Evolutionary conservation across 2,888 invertebrate genomes (phyloP).

Genomic region (Mesorhabditis spiculigera): DNA sequence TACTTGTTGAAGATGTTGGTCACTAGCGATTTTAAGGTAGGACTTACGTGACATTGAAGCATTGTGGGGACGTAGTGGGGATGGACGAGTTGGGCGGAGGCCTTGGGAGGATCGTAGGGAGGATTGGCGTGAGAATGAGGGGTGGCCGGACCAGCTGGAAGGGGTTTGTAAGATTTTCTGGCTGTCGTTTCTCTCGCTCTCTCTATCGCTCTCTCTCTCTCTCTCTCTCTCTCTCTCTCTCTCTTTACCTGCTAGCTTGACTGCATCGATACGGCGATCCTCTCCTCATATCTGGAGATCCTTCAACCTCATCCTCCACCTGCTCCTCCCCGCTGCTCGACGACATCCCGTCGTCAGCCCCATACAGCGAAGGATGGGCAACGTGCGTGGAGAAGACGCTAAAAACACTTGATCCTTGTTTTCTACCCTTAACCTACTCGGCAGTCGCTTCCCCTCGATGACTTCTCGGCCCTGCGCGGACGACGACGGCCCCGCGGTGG

Average conservation of each 20-base stretch:
- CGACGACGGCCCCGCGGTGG: conserved; percentile 10
- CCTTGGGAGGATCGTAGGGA: conserved; percentile 30
- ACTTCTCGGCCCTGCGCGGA: conserved; percentile 20
- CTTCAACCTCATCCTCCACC: conserved; percentile 18
- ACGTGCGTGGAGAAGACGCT: conserved; percentile 21
- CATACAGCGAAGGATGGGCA: conserved; percentile 4
- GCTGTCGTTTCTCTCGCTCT: too few species aligned
- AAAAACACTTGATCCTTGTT: background rate
- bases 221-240: conserved; percentile 7
- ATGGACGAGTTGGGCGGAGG: background rate
- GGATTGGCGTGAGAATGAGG: conserved; percentile 35
- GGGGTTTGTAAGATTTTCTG: too few species aligned
- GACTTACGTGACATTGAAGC: background rate
- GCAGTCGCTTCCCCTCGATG: conserved; percentile 15
- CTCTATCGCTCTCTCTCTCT: too few species aligned
- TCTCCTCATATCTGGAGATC: conserved; percentile 15
- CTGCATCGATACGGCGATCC: conserved; percentile 35
- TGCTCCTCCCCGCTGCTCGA: background rate
- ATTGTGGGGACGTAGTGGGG: background rate
- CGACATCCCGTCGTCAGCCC: conserved; percentile 9
- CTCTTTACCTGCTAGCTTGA: conserved; percentile 26
- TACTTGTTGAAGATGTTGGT: background rate
- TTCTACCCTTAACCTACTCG: background rate
- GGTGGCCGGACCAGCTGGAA: conserved; percentile 26
- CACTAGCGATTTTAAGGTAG: background rate